phyloP scores from a whole-genome alignment of 2,113 vertebrate species.

The Blennius ocellaris region DNA sequence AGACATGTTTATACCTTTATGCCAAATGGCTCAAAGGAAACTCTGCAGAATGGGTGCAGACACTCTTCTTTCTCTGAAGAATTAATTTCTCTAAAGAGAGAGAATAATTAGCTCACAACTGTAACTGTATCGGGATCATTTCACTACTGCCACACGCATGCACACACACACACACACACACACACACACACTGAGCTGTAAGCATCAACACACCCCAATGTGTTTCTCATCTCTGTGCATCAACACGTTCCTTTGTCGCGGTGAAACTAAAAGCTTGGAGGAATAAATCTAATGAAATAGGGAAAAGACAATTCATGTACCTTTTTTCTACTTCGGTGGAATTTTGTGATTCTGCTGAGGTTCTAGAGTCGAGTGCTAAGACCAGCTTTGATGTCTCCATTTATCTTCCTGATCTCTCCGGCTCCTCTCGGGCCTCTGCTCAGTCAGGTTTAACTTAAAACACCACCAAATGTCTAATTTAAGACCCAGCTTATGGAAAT shows the following conservation, averaged over 20 bases:
- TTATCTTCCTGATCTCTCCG: slow-evolving; percentile 78
- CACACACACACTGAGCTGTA: neutral
- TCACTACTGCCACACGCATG: neutral
- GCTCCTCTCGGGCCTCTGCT: slow-evolving; percentile 62
- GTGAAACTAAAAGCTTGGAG: too few species aligned
- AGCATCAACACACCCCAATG: neutral
- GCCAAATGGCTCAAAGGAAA: slow-evolving; percentile 22
- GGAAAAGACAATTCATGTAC: slow-evolving; percentile 16
- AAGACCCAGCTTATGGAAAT: slow-evolving; percentile 74
- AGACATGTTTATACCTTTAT: slow-evolving; percentile 6
- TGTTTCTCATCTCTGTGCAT: neutral
- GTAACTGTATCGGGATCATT: too few species aligned
- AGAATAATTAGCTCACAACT: too few species aligned
- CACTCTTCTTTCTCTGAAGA: too few species aligned
- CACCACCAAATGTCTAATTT: slow-evolving; percentile 69
- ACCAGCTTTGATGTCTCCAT: slow-evolving; percentile 74
- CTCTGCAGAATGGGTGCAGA: neutral
- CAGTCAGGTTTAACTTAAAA: slow-evolving; percentile 70
- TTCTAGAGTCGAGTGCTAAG: slow-evolving; percentile 65
- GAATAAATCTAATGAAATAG: neutral
- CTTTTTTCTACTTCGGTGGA: slow-evolving; percentile 30
- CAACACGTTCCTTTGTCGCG: too few species aligned
- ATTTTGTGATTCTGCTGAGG: slow-evolving; percentile 57
- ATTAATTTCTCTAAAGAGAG: too few species aligned
- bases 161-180: neutral